A percentile compares a stretch with the other conserved stretches of the same genome.
Evolutionary conservation across 1,140 invertebrate genomes (phyloP).

Genomic region (Papilio aristodemus): DNA sequence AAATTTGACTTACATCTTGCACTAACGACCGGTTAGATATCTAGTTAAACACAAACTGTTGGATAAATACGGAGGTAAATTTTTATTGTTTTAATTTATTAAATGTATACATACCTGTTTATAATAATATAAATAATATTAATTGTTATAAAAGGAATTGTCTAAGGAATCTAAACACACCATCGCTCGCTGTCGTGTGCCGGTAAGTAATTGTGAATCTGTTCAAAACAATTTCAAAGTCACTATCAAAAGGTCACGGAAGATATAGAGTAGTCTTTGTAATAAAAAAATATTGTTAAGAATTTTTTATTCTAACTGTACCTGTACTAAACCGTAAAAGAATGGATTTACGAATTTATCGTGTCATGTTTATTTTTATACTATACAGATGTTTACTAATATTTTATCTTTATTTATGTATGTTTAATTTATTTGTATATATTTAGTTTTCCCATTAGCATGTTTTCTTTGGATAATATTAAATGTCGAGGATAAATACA

Average conservation of each 20-base stretch:
- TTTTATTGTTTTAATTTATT: not conserved
- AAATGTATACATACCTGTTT: not conserved
- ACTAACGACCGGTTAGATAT: not conserved
- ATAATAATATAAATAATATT: not conserved
- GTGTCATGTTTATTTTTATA: too few relatives aligned
- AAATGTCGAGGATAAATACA: too few relatives aligned
- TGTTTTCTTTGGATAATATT: too few relatives aligned
- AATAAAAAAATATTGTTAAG: not conserved
- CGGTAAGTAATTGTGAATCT: not conserved
- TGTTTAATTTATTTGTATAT: too few relatives aligned
- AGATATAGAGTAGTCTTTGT: not conserved
- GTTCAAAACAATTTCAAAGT: not conserved
- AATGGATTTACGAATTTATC: too few relatives aligned
- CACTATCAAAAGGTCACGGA: not conserved
- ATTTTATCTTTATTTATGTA: too few relatives aligned
- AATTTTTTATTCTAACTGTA: too few relatives aligned
- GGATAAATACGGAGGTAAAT: not conserved
- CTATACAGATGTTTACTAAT: too few relatives aligned
- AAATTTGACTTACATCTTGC: not conserved
- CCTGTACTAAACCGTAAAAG: too few relatives aligned
- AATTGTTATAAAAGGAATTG: not conserved
- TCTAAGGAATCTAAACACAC: not conserved
- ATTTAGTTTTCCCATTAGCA: too few relatives aligned
- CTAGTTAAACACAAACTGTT: not conserved
- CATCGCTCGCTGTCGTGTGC: not conserved